Conservation (phyloP, 2,888 invertebrate genomes). For the Cephus spinipes region DNA sequence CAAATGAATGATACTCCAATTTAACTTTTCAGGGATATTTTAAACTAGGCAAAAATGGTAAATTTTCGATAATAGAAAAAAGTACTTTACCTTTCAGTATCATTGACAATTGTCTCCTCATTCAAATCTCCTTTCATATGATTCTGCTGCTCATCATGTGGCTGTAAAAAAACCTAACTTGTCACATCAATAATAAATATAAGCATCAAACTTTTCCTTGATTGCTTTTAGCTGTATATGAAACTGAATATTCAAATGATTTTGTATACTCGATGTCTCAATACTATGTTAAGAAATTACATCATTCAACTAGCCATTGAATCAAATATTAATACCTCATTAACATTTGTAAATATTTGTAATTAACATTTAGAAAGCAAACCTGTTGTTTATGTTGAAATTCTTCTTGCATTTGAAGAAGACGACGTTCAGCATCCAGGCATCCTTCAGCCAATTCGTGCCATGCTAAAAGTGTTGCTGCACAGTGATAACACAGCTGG, state of each 20-base stretch:
- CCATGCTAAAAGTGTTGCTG: constrained; percentile 74
- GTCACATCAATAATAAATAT: not conserved
- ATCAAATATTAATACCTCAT: not conserved
- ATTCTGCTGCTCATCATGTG: not conserved
- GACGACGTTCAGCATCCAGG: constrained; percentile 68
- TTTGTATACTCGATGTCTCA: not conserved
- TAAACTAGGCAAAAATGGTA: not conserved
- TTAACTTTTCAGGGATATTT: not conserved
- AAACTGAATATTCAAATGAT: not conserved
- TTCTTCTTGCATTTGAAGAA: constrained; percentile 39
- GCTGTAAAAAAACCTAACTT: constrained; percentile 8
- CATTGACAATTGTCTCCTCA: constrained; percentile 10
- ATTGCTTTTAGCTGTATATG: not conserved
- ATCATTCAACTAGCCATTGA: not conserved
- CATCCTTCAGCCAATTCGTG: constrained; percentile 72
- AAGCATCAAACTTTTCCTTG: not conserved
- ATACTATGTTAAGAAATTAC: not conserved
- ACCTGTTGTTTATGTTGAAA: constrained; percentile 31
- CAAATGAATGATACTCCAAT: not conserved
- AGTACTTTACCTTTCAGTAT: constrained; percentile 20
- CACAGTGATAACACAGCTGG: constrained; percentile 75
- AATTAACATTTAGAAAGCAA: not conserved
- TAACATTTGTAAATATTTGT: too few relatives aligned
- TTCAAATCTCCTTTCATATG: constrained; percentile 8
- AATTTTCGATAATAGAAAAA: not conserved